phyloP scores from a whole-genome alignment of 2,797 vertebrate genomes.

The Cottoperca gobio region DNA sequence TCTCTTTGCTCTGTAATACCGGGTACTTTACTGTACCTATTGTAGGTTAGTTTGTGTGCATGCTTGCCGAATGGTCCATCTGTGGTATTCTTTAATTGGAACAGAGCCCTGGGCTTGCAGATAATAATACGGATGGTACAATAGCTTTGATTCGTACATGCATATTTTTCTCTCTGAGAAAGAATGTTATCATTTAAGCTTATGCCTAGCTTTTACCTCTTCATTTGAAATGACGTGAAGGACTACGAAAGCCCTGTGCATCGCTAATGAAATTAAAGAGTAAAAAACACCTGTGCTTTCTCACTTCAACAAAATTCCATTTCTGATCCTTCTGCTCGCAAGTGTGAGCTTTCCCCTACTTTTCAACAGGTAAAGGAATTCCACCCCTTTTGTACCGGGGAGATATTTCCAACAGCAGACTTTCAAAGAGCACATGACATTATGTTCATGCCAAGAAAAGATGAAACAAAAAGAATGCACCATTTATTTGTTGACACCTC shows the following conservation, averaged over 20 bases:
- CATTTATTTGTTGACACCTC: slow-evolving; percentile 70
- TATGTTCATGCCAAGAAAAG: slow-evolving; percentile 68
- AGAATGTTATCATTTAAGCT: slow-evolving; percentile 79
- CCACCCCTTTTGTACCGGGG: slow-evolving; percentile 49
- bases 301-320: slow-evolving; percentile 53
- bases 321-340: slow-evolving; percentile 44
- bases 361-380: slow-evolving; percentile 68
- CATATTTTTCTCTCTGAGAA: slow-evolving; percentile 74
- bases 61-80: slow-evolving; percentile 78
- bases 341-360: slow-evolving; percentile 56
- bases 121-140: slow-evolving; percentile 79
- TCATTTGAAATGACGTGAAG: slow-evolving; percentile 78
- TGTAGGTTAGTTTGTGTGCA: slow-evolving; percentile 77
- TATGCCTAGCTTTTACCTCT: slow-evolving; percentile 77
- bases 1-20: slow-evolving; percentile 79
- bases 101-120: slow-evolving; percentile 76
- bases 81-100: slow-evolving; percentile 83
- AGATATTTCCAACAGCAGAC: slow-evolving; percentile 68
- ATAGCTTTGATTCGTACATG: slow-evolving; percentile 72
- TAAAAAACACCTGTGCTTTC: slow-evolving; percentile 66
- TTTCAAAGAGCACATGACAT: slow-evolving; percentile 68
- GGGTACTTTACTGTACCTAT: slow-evolving; percentile 83
- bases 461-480: slow-evolving; percentile 67
- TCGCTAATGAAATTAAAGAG: slow-evolving; percentile 75
- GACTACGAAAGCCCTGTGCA: slow-evolving; percentile 53